Percentiles rank a stretch among this genome's conserved stretches.
Evolutionary conservation across 92 coral and sea anemone species (phyloP).

Genomic region (Isaurus tuberculatus): DNA sequence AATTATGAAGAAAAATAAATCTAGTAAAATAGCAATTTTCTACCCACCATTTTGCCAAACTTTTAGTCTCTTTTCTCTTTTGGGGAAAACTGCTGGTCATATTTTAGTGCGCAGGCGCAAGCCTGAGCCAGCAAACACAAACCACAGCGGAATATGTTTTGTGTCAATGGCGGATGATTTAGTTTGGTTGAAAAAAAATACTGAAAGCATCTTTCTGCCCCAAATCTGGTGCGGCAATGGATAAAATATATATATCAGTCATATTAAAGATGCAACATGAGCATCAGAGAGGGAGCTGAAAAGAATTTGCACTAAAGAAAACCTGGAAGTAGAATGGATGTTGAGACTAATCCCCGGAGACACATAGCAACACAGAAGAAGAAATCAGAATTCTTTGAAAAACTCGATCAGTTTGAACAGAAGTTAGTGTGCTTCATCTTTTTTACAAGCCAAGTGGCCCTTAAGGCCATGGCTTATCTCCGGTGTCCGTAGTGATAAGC

Average conservation of each 20-base stretch:
- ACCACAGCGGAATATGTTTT: slow-evolving; percentile 26
- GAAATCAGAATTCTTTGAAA: slow-evolving; percentile 83
- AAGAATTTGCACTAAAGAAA: background rate
- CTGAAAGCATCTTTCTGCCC: background rate
- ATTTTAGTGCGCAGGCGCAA: slow-evolving; percentile 48
- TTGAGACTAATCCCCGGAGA: slow-evolving; percentile 24
- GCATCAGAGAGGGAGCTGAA: slow-evolving; percentile 29
- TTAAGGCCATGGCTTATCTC: no score
- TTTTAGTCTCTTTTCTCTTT: slow-evolving; percentile 21
- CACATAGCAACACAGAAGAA: slow-evolving; percentile 56
- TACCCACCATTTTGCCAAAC: slow-evolving; percentile 70
- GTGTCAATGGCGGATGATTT: slow-evolving; percentile 34
- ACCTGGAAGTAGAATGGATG: background rate
- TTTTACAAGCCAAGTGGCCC: no score
- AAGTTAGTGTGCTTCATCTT: slow-evolving; percentile 58
- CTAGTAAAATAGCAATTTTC: background rate
- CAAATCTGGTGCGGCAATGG: slow-evolving; percentile 8
- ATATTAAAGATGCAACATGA: background rate
- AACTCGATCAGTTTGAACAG: slow-evolving; percentile 78
- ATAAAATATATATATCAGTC: background rate
- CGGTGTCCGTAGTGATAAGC: no score
- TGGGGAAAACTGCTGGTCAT: slow-evolving; percentile 60
- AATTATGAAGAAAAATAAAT: background rate
- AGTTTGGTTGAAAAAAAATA: background rate
- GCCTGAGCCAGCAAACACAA: slow-evolving; percentile 57